phyloP scores from a whole-genome alignment of 2,888 invertebrate species.

The Cyrtodaria siliqua region DNA sequence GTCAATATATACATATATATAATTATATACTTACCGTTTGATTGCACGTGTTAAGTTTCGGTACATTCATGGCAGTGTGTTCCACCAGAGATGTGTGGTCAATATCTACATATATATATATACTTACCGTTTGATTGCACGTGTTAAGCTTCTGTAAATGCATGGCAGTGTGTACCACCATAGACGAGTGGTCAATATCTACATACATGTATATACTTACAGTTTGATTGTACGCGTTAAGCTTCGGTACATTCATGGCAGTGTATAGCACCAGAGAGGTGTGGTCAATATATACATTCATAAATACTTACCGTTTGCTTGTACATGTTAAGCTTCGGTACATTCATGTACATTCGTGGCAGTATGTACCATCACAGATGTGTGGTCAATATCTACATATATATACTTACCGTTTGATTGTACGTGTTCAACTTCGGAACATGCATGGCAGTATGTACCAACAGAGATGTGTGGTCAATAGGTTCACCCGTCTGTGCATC shows the following conservation, averaged over 20 bases:
- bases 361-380: slow-evolving; percentile 12
- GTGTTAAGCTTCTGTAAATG: slow-evolving; percentile 20
- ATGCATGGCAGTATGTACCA: slow-evolving; percentile 20
- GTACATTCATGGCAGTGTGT: slow-evolving; percentile 23
- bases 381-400: background rate
- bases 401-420: slow-evolving; percentile 24
- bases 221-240: slow-evolving; percentile 32
- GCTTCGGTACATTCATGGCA: slow-evolving; percentile 24
- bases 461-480: slow-evolving; percentile 17
- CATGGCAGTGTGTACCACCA: slow-evolving; percentile 20
- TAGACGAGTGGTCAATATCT: slow-evolving; percentile 21
- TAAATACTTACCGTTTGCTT: slow-evolving; percentile 36
- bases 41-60: slow-evolving; percentile 29
- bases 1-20: too few relatives aligned
- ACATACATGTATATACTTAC: too few relatives aligned
- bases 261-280: slow-evolving; percentile 15
- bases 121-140: slow-evolving; percentile 36
- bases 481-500: slow-evolving; percentile 6
- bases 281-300: too few relatives aligned
- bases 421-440: slow-evolving; percentile 29
- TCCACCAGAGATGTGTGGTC: slow-evolving; percentile 20
- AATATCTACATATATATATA: background rate
- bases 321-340: slow-evolving; percentile 26
- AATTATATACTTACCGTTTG: slow-evolving; percentile 25
- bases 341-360: slow-evolving; percentile 30